Evolutionary conservation across 2,113 vertebrate species (phyloP).

Genomic region (Barnardius zonarius): DNA sequence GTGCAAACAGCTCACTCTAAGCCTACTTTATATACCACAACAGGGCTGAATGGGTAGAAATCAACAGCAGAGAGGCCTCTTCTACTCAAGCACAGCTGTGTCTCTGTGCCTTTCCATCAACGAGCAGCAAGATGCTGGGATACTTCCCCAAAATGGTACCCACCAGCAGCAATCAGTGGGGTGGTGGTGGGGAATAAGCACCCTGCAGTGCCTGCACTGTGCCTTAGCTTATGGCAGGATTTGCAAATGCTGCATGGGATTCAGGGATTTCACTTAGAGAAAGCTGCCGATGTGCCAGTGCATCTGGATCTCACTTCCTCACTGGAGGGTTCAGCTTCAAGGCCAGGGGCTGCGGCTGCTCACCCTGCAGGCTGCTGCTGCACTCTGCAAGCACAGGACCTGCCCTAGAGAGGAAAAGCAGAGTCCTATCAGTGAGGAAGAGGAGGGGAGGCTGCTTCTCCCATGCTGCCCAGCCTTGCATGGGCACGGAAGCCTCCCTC

Average conservation of each 20-base stretch:
- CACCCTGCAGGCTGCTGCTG: background rate
- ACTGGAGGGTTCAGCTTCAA: accelerated
- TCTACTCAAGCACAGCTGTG: background rate
- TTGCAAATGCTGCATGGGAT: background rate
- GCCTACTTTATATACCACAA: background rate
- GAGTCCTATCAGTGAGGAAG: background rate
- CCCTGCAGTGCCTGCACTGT: background rate
- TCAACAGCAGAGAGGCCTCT: conserved; percentile 18
- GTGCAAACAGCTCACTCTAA: background rate
- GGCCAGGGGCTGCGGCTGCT: accelerated
- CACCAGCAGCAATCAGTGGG: accelerated
- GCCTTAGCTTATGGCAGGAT: background rate
- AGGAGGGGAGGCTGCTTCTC: background rate
- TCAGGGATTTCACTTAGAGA: background rate
- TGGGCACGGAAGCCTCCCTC: accelerated
- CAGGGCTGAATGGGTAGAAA: background rate
- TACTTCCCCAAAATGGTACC: background rate
- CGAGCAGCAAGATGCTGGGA: background rate
- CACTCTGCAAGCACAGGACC: background rate
- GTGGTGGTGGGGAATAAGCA: background rate
- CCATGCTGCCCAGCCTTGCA: too few species aligned
- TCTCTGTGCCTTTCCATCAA: background rate
- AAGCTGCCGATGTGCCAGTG: background rate
- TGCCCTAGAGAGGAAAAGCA: background rate
- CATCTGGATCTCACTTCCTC: background rate